A percentile compares a stretch with the other conserved stretches of the same genome.
Evolutionary conservation across 2,113 vertebrate genomes (phyloP).

Genomic region (Nannospalax galili): DNA sequence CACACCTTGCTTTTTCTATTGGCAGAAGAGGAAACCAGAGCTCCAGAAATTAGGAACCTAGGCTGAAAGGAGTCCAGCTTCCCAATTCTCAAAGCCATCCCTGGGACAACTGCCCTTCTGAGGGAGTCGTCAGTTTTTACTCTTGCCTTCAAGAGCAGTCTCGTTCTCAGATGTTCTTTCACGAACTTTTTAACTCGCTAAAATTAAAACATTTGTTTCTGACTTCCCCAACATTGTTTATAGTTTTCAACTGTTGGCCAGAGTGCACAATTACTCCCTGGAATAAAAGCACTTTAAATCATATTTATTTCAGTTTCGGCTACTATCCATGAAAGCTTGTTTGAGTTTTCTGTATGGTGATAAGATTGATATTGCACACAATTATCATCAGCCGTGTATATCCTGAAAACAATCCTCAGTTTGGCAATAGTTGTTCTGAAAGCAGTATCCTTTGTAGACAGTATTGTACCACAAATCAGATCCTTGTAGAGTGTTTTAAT

Average conservation of each 20-base stretch:
- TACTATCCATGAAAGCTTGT: conserved; percentile 68
- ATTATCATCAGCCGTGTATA: conserved; percentile 61
- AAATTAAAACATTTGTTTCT: conserved; percentile 78
- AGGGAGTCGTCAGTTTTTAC: conserved; percentile 56
- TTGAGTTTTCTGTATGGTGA: conserved; percentile 60
- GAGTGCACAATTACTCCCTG: conserved; percentile 52
- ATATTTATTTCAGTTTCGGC: conserved; percentile 74
- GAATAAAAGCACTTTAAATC: conserved; percentile 70
- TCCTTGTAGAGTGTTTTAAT: conserved; percentile 70
- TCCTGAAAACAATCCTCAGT: conserved; percentile 56
- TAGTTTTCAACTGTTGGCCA: conserved; percentile 64
- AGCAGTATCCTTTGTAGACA: conserved; percentile 47
- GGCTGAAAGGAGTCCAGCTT: conserved; percentile 57
- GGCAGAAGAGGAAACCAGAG: conserved; percentile 61
- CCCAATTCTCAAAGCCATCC: conserved; percentile 62
- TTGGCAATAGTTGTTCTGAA: conserved; percentile 46
- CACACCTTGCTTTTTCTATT: conserved; percentile 55
- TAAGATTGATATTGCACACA: conserved; percentile 68
- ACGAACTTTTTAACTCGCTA: conserved; percentile 61
- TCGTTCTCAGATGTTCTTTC: conserved; percentile 71
- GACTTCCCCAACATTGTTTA: conserved; percentile 73
- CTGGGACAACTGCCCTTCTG: conserved; percentile 64
- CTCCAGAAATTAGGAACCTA: conserved; percentile 67
- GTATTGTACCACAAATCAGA: conserved; percentile 34
- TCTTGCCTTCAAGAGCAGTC: conserved; percentile 57